These are phyloP conservation scores for Alloplasta piceator DNA, from an alignment of 2,888 invertebrate species.

Conservation along the genomic window DNA sequence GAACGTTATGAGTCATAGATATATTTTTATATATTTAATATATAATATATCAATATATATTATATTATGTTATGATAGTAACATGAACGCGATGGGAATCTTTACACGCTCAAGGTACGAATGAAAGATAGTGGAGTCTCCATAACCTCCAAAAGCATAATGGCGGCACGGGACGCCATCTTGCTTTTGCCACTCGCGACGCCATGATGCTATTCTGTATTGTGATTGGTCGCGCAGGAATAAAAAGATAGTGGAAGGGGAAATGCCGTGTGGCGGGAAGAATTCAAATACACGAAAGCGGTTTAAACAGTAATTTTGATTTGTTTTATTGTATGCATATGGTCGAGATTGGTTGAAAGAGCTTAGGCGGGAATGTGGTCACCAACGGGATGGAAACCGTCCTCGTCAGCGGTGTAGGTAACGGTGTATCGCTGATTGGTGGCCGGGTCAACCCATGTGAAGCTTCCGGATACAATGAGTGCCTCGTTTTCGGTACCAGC, in stretches of 20 bases:
- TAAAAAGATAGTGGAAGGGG: neutral
- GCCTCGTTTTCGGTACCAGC: slow-evolving; percentile 63
- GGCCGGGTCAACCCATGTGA: slow-evolving; percentile 71
- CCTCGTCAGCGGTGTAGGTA: slow-evolving; percentile 73
- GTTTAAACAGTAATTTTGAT: neutral
- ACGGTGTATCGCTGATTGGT: slow-evolving; percentile 69
- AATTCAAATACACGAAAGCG: neutral
- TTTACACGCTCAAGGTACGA: too few species aligned
- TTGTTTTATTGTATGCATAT: slow-evolving; percentile 11
- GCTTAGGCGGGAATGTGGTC: slow-evolving; percentile 68
- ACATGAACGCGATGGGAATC: too few species aligned
- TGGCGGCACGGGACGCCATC: too few species aligned
- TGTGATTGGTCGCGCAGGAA: too few species aligned
- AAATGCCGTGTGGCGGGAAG: neutral
- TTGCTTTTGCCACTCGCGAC: too few species aligned
- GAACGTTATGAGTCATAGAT: too few species aligned
- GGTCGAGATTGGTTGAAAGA: neutral
- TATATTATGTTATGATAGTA: too few species aligned
- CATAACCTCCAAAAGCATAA: too few species aligned
- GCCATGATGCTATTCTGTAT: too few species aligned
- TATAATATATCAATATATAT: too few species aligned
- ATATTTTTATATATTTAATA: too few species aligned
- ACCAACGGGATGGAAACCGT: slow-evolving; percentile 73
- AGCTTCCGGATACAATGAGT: slow-evolving; percentile 73
- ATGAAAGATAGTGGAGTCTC: too few species aligned